Percentiles rank a stretch among this genome's conserved stretches.
phyloP scores from a whole-genome alignment of 2,113 vertebrate genomes.

The Sinocyclocheilus maitianheensis region DNA sequence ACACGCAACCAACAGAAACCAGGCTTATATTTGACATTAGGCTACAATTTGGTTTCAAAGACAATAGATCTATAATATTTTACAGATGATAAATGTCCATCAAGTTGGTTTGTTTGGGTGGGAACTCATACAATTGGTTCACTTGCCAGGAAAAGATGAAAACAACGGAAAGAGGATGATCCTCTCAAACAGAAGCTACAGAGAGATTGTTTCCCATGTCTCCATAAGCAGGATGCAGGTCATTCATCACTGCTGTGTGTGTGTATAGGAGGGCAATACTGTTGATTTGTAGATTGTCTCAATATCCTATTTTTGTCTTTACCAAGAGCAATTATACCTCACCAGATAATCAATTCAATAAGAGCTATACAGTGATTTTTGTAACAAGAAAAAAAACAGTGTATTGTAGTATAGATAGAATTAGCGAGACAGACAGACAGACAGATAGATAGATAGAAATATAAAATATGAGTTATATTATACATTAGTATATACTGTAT shows the following conservation, averaged over 20 bases:
- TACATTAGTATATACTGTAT: too few species aligned
- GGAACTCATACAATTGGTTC: not conserved
- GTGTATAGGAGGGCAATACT: not conserved
- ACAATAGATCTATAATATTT: not conserved
- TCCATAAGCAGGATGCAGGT: not conserved
- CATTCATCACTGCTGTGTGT: not conserved
- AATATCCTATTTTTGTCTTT: not conserved
- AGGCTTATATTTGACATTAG: conserved; percentile 6
- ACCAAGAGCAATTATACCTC: not conserved
- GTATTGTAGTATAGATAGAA: too few species aligned
- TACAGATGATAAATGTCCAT: not conserved
- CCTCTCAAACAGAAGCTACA: conserved; percentile 9
- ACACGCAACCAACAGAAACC: not conserved
- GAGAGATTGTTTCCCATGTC: not conserved
- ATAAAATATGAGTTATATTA: too few species aligned
- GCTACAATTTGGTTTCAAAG: conserved; percentile 1
- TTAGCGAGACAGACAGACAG: too few species aligned
- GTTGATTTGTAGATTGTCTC: not conserved
- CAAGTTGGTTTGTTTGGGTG: not conserved
- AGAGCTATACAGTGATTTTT: not conserved
- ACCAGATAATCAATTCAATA: not conserved
- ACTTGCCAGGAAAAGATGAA: conserved; percentile 1
- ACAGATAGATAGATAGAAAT: too few species aligned
- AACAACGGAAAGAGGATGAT: not conserved
- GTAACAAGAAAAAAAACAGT: not conserved